Evolutionary conservation across 2,888 invertebrate genomes (phyloP).

Genomic region (Galerucella calmariensis): DNA sequence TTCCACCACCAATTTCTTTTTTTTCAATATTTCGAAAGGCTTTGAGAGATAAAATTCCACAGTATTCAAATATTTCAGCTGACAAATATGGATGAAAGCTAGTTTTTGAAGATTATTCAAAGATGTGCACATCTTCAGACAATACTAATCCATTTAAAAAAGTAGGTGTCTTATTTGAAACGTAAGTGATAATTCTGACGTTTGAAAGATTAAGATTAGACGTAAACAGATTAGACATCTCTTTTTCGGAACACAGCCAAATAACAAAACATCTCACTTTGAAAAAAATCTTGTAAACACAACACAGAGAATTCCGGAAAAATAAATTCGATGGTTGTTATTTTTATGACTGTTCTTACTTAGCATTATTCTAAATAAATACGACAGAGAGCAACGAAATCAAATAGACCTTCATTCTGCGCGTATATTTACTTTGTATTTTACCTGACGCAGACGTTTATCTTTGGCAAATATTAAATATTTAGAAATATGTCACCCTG

Average conservation of each 20-base stretch:
- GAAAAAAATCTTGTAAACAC: slow-evolving; percentile 4
- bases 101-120: too few relatives aligned
- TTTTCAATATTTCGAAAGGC: too few relatives aligned
- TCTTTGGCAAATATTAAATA: slow-evolving; percentile 40
- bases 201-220: background rate
- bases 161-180: background rate
- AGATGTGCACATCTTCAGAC: background rate
- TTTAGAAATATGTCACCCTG: slow-evolving; percentile 39
- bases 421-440: slow-evolving; percentile 40
- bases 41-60: too few relatives aligned
- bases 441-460: slow-evolving; percentile 40
- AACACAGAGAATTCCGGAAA: slow-evolving; percentile 22
- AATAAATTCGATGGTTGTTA: slow-evolving; percentile 30
- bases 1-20: too few relatives aligned
- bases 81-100: too few relatives aligned
- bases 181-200: background rate
- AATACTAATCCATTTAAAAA: background rate
- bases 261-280: slow-evolving; percentile 8
- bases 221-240: background rate
- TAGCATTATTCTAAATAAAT: slow-evolving; percentile 30
- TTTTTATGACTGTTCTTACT: slow-evolving; percentile 32
- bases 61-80: too few relatives aligned
- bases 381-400: slow-evolving; percentile 31
- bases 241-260: background rate
- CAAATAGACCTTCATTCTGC: slow-evolving; percentile 37